These are phyloP conservation scores for Drosophila parabipectinata DNA, from an alignment of 1,140 invertebrate genomes.

Conservation along the genomic window DNA sequence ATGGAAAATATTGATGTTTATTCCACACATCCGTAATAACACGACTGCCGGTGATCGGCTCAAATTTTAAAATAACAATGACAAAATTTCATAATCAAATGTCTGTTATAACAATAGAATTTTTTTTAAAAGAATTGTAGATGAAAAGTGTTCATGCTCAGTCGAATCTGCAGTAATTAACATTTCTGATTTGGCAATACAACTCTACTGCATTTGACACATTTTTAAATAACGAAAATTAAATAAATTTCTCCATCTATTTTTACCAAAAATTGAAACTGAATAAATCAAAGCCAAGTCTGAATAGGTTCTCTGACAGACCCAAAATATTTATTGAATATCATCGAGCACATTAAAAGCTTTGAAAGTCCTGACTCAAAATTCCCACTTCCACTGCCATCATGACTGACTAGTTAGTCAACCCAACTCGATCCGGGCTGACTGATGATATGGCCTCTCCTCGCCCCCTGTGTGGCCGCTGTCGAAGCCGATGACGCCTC, in stretches of 20 bases:
- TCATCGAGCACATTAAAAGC: constrained; percentile 72
- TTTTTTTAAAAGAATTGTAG: background rate
- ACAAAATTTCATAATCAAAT: background rate
- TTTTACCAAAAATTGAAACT: background rate
- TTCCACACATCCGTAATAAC: constrained; percentile 14
- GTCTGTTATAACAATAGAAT: too few relatives aligned
- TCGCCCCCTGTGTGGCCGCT: constrained; percentile 18
- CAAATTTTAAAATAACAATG: background rate
- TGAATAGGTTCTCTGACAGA: constrained; percentile 22
- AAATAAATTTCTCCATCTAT: constrained; percentile 3
- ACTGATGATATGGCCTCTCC: constrained; percentile 62
- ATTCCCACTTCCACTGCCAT: constrained; percentile 5
- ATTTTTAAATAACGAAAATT: background rate
- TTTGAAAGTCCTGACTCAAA: constrained; percentile 9
- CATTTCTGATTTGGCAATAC: background rate
- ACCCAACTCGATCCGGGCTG: constrained; percentile 64
- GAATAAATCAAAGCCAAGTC: constrained; percentile 34
- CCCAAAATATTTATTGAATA: constrained; percentile 65
- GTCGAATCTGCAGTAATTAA: background rate
- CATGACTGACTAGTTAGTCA: constrained; percentile 52
- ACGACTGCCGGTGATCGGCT: background rate
- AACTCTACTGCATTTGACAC: background rate
- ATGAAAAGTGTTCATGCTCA: background rate
- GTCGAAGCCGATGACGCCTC: constrained; percentile 74
- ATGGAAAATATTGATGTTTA: constrained; percentile 43